These are phyloP conservation scores for Habrosyne pyritoides DNA, from an alignment of 2,888 invertebrate genomes.

Conservation along the genomic window DNA sequence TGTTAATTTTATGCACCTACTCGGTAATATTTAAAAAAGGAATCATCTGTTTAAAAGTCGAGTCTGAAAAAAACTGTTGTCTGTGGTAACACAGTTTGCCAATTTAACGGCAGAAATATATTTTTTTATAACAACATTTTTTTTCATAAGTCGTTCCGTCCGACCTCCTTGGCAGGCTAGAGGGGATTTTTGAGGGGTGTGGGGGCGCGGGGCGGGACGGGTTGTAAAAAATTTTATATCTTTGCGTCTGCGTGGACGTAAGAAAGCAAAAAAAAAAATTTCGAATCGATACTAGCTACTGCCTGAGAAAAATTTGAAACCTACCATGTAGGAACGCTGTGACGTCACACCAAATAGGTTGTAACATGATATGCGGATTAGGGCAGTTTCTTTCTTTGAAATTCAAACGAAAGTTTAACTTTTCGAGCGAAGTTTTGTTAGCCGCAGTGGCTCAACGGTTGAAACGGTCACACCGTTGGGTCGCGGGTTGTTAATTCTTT, in stretches of 20 bases:
- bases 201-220: slow-evolving; percentile 34
- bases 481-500: background rate
- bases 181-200: slow-evolving; percentile 42
- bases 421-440: background rate
- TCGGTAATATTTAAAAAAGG: no score
- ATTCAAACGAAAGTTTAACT: background rate
- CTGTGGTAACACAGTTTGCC: background rate
- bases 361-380: no score
- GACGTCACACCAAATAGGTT: background rate
- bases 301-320: slow-evolving; percentile 4
- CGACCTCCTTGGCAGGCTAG: slow-evolving; percentile 34
- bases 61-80: background rate
- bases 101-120: background rate
- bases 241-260: slow-evolving; percentile 55
- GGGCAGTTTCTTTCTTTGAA: background rate
- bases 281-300: slow-evolving; percentile 15
- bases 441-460: background rate
- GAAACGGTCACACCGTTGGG: background rate
- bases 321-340: background rate
- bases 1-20: no score
- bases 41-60: no score
- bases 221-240: slow-evolving; percentile 70
- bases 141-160: slow-evolving; percentile 1
- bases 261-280: slow-evolving; percentile 40
- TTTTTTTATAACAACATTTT: slow-evolving; percentile 27